Base-by-base conservation (phyloP, 2,797 vertebrate genomes). In the Trachurus trachurus region DNA sequence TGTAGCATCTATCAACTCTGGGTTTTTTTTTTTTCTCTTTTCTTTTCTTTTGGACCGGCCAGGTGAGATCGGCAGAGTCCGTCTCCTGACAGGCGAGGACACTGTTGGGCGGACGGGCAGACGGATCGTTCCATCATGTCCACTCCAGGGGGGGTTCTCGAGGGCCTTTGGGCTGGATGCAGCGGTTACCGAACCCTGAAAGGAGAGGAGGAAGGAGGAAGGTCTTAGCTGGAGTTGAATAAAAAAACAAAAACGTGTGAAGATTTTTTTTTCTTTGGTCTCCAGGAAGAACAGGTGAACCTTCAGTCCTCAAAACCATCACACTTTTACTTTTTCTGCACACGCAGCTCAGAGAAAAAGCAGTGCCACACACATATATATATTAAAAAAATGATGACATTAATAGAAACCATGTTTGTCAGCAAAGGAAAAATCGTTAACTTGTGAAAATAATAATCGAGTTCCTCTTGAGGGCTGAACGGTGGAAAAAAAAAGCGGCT, bases 131-230 rank as follows among this genome's bases (percentile, higher is more conserved):
- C 73, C 95, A 95, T 98, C 96, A 98, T 94, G 97, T 98, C 97
- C 97, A 98, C 95, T 97, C 96, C 88, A 96, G 91, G 58, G 97
- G 96, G 62, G 96, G 95, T 62, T 96, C 95, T 92, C 96, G 94
- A 72, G 97, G 97, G 93, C 97, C 97, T 96, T 93, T 97, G 85
- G 97, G 97, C 83, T 96, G 97, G 88, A 94, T 93, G 93, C 96
- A 96, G 88, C 96, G 96, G 94, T 95, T 97, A 92, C 96, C 95
- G 93, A 97, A 98, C 89, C 96, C 98, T 99, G 87, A 22, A 75
- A 78, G 53, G 39, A 76, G 57, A 79, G 12, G 7, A 74, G 31
- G 31, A 34, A 15, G 10, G 2, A 26, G 26, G 26, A 26, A 26
- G 26, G 26, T 76, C 37, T 84, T 56, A 82, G 70, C 22, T 45